Evolutionary conservation across 2,113 vertebrate species (phyloP), one percentile per base, ranked within the genome.

Genomic region (Misgurnus mizolepis): DNA sequence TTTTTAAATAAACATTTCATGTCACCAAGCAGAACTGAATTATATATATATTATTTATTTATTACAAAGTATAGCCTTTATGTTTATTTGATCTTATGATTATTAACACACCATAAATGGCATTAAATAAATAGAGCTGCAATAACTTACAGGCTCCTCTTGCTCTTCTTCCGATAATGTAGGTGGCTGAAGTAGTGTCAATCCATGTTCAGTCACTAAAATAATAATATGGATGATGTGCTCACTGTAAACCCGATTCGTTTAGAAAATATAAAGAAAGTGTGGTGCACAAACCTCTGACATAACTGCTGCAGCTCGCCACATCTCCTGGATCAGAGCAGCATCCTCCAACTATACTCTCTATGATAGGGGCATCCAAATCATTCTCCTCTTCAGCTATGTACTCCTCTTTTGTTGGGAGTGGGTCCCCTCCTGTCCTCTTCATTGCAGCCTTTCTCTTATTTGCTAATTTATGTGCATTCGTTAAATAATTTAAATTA

Each of bases 371-470:
- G 11, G 76, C 66, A 4, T 76, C 76, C 47, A 55, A 9, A 47
- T 74, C 61, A 34, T 84, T 67, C 85, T 78, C 75, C 45, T 83
- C 82, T 5, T 45, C 70, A 0, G 49, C 41, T 17, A 72, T 65
- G 45, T 80, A 76, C n/a, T 71, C 67, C 34, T 58, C 50, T 73
- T 73, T 73, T 7, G 18, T 17, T 9, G 41, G 64, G 2, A 67
- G 1, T 12, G 69, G 7, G 14, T 39, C 65, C n/a, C 41, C 56
- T 34, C 67, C 43, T 56, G 17, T 85, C 81, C 66, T 74, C 55
- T 80, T 82, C 27, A 68, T 49, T 27, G 75, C 39, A 61, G 55
- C 75, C 56, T 12, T 60, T 55, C 41, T 82, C 40, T 39, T 81
- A 43, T 67, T 75, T 61, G 40, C 43, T 75, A 68, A 76, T n/a